These are phyloP conservation scores for Hyles euphorbiae DNA, from an alignment of 1,140 invertebrate genomes.

Conservation along the genomic window DNA sequence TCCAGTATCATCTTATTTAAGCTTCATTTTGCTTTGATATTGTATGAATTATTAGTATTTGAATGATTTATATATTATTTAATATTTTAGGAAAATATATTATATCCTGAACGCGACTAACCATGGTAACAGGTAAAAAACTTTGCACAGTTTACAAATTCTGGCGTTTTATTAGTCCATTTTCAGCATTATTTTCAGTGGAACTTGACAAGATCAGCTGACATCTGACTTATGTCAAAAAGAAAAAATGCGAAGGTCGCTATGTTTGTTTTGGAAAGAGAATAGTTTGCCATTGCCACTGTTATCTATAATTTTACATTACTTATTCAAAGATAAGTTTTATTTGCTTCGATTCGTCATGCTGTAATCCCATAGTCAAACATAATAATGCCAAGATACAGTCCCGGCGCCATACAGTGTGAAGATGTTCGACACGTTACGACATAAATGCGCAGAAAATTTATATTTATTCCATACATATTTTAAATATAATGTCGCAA, in stretches of 20 bases:
- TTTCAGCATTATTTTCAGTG: too few relatives aligned
- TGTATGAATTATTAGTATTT: too few relatives aligned
- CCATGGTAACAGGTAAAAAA: too few relatives aligned
- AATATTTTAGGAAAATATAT: too few relatives aligned
- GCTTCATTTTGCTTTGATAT: too few relatives aligned
- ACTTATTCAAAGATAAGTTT: slow-evolving; percentile 6
- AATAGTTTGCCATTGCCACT: slow-evolving; percentile 2
- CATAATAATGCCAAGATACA: slow-evolving; percentile 1
- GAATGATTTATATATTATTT: too few relatives aligned
- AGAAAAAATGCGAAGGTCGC: background rate
- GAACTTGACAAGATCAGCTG: slow-evolving; percentile 2
- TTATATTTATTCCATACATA: slow-evolving; percentile 5
- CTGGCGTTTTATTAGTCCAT: too few relatives aligned
- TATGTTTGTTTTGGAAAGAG: slow-evolving; percentile 2
- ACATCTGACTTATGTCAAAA: background rate
- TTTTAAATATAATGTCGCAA: slow-evolving; percentile 44
- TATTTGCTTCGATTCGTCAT: background rate
- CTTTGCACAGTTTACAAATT: too few relatives aligned
- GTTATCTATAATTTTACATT: slow-evolving; percentile 6
- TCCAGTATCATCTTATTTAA: too few relatives aligned
- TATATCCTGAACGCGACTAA: too few relatives aligned
- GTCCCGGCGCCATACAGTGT: background rate
- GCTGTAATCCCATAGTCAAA: slow-evolving; percentile 5
- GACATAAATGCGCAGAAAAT: slow-evolving; percentile 8
- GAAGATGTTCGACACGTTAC: slow-evolving; percentile 16